phyloP scores from a whole-genome alignment of 2,888 invertebrate species.

The Orgyia antiqua region DNA sequence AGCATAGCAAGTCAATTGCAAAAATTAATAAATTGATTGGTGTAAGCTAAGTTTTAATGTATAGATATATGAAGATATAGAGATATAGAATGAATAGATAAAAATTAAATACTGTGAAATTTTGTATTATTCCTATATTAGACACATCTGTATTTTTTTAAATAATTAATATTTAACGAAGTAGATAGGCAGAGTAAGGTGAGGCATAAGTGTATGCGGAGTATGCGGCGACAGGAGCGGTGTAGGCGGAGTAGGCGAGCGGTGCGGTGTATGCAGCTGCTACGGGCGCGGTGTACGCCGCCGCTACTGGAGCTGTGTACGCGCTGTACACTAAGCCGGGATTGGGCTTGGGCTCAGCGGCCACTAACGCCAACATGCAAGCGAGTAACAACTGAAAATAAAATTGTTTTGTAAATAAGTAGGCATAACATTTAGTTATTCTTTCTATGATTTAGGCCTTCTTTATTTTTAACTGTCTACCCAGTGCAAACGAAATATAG shows the following conservation, averaged over 20 bases:
- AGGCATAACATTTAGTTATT: not conserved
- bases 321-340: conserved; percentile 37
- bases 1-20: no score
- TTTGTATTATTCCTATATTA: no score
- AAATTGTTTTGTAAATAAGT: not conserved
- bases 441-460: not conserved
- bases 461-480: not conserved
- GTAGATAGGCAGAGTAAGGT: conserved; percentile 29
- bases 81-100: no score
- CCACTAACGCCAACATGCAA: conserved; percentile 42
- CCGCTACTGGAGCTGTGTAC: conserved; percentile 33
- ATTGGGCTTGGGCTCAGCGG: conserved; percentile 25
- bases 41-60: no score
- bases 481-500: not conserved
- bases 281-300: conserved; percentile 43
- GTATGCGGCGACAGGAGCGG: conserved; percentile 40
- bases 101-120: no score
- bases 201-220: conserved; percentile 36
- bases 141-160: no score
- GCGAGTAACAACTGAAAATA: conserved; percentile 47
- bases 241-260: conserved; percentile 46
- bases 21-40: no score
- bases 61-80: no score
- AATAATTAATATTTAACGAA: no score
- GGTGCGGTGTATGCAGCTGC: conserved; percentile 62